Percentiles rank a stretch among this genome's conserved stretches.
Evolutionary conservation across 2,888 invertebrate species (phyloP).

Genomic region (Cryptops parisi): DNA sequence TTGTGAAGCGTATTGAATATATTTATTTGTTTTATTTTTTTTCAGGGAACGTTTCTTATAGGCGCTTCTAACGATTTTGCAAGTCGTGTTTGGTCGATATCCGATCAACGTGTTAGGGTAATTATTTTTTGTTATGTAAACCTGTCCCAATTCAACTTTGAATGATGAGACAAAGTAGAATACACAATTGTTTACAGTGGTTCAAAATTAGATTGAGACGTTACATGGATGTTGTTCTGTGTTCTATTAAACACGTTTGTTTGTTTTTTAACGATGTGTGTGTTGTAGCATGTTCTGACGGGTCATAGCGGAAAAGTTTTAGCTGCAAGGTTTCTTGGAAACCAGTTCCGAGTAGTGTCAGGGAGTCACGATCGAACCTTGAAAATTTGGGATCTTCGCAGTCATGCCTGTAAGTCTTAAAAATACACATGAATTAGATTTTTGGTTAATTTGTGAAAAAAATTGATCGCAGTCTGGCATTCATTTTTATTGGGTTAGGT

Average conservation of each 20-base stretch:
- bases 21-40: too few species aligned
- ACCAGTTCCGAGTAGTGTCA: conserved; percentile 82
- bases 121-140: neutral
- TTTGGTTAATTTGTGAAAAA: neutral
- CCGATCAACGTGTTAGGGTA: conserved; percentile 80
- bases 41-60: conserved; percentile 56
- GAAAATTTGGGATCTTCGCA: conserved; percentile 95
- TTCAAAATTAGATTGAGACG: neutral
- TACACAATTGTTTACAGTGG: neutral
- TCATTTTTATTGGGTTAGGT: conserved; percentile 38
- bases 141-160: too few species aligned
- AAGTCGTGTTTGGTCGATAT: conserved; percentile 86
- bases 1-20: too few species aligned
- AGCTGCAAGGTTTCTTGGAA: conserved; percentile 90
- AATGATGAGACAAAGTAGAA: neutral
- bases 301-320: conserved; percentile 96
- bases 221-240: too few species aligned
- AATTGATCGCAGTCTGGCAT: neutral
- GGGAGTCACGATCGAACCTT: conserved; percentile 96
- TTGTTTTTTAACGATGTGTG: neutral
- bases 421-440: too few species aligned
- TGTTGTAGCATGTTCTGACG: conserved; percentile 69
- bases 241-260: neutral
- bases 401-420: conserved; percentile 60
- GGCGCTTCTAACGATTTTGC: conserved; percentile 96